Evolutionary conservation across 37 sponge, comb jelly and placozoan species (phyloP).

Genomic region (Eunapius fragilis): DNA sequence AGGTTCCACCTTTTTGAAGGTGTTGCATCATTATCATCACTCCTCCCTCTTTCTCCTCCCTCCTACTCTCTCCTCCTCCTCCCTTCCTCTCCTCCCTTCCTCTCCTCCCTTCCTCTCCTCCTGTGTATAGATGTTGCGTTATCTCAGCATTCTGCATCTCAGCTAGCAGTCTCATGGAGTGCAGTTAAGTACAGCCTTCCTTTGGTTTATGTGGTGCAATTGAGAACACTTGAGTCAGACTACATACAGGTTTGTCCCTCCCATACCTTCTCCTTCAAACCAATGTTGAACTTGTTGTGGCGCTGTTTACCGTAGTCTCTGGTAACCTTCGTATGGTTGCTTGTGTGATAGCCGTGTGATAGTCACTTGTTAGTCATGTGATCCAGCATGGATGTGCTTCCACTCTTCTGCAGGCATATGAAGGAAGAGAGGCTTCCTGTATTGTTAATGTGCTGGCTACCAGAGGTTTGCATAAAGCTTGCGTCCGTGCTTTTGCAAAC

Average conservation of each 20-base stretch:
- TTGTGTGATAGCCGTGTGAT: not conserved
- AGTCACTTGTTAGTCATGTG: not conserved
- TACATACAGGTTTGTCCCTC: conserved; percentile 54
- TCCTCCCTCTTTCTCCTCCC: too few species aligned
- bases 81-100: too few species aligned
- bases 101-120: not conserved
- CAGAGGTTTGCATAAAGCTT: conserved; percentile 11
- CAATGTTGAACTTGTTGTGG: too few species aligned
- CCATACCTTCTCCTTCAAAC: too few species aligned
- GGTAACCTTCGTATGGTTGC: too few species aligned
- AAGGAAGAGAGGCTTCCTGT: not conserved
- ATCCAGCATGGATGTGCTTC: not conserved
- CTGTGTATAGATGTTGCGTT: conserved; percentile 87
- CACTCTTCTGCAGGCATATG: not conserved
- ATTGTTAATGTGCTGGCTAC: not conserved
- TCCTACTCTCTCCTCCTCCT: too few species aligned
- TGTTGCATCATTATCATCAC: too few species aligned
- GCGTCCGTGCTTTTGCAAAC: conserved; percentile 18
- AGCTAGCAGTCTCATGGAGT: conserved; percentile 30
- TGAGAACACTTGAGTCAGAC: conserved; percentile 21
- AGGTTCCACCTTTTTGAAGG: conserved; percentile 9
- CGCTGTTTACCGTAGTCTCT: too few species aligned
- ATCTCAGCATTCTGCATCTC: not conserved
- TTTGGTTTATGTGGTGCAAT: conserved; percentile 42
- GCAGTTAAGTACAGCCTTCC: not conserved